Percentiles rank a stretch among this genome's conserved stretches.
These are phyloP conservation scores for Colletes collaris DNA, from an alignment of 2,888 invertebrate genomes.

Conservation along the genomic window DNA sequence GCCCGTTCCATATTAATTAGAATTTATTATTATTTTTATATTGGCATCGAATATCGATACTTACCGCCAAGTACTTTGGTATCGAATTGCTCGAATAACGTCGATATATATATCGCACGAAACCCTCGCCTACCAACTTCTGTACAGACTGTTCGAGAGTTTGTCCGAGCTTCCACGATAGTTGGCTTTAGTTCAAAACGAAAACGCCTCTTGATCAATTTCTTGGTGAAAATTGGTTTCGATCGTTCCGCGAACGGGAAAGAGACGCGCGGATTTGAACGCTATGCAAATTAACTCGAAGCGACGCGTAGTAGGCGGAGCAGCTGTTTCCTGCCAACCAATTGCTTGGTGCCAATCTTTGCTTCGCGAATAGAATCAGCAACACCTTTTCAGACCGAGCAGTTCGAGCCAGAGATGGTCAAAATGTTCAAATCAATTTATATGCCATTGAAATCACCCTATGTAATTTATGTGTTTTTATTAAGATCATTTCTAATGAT, in stretches of 20 bases:
- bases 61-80: too few relatives aligned
- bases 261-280: constrained; percentile 28
- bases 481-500: too few relatives aligned
- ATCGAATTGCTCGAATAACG: too few relatives aligned
- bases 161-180: neutral
- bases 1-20: too few relatives aligned
- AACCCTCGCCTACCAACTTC: constrained; percentile 3
- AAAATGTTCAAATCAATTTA: too few relatives aligned
- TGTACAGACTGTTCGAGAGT: constrained; percentile 6
- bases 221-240: constrained; percentile 6
- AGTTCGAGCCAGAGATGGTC: too few relatives aligned
- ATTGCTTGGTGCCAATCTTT: constrained; percentile 54
- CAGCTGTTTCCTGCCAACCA: constrained; percentile 54
- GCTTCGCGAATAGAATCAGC: constrained; percentile 50
- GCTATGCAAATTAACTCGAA: constrained; percentile 52
- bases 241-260: constrained; percentile 14
- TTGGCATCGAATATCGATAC: too few relatives aligned
- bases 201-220: too few relatives aligned
- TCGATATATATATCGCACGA: neutral
- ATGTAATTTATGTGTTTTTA: too few relatives aligned
- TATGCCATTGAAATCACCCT: too few relatives aligned
- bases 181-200: too few relatives aligned
- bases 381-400: constrained; percentile 36
- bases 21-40: too few relatives aligned
- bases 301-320: constrained; percentile 46